A percentile compares a stretch with the other conserved stretches of the same genome.
phyloP scores from a whole-genome alignment of 2,113 vertebrate species.

The Clarias gariepinus region DNA sequence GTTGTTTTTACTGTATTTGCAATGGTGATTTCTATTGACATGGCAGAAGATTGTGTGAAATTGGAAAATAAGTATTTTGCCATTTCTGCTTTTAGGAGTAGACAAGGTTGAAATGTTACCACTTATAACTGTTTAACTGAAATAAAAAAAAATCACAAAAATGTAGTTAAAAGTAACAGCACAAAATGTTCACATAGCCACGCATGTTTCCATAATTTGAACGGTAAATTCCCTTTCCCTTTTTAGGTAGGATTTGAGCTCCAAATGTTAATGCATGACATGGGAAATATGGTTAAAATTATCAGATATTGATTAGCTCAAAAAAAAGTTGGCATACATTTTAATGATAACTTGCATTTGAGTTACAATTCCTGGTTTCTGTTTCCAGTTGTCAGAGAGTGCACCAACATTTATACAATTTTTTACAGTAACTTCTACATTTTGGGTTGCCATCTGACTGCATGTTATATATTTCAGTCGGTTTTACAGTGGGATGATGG shows the following conservation, averaged over 20 bases:
- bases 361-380: too few species aligned
- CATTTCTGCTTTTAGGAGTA: neutral
- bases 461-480: neutral
- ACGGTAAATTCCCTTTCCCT: too few species aligned
- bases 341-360: too few species aligned
- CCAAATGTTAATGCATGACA: too few species aligned
- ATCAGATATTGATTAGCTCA: too few species aligned
- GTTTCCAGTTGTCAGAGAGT: too few species aligned
- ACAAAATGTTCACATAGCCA: neutral
- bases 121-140: neutral
- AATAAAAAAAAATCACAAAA: neutral
- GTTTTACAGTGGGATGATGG: neutral
- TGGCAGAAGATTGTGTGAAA: neutral
- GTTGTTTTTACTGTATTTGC: neutral
- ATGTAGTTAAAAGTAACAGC: neutral
- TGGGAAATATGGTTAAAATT: too few species aligned
- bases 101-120: neutral
- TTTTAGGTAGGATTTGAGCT: too few species aligned
- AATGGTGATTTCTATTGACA: neutral
- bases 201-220: too few species aligned
- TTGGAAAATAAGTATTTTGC: neutral
- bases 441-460: neutral
- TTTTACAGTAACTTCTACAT: too few species aligned
- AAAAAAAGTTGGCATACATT: too few species aligned
- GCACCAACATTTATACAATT: too few species aligned